phyloP scores from a whole-genome alignment of 2,888 invertebrate species.

The Dastarcus helophoroides region DNA sequence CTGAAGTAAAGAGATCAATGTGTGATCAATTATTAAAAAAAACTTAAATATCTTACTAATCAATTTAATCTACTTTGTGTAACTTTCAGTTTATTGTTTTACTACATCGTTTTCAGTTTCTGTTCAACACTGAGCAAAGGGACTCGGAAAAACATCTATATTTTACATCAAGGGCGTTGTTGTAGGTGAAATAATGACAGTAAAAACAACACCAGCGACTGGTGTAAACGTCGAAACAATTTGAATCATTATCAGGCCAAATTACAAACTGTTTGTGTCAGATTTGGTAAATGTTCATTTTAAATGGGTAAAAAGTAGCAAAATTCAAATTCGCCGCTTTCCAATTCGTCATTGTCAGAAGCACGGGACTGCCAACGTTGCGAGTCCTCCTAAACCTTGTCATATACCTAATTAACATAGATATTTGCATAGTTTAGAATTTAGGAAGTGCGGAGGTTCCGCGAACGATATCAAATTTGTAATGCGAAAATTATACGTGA shows the following conservation, averaged over 20 bases:
- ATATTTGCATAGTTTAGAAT: constrained; percentile 27
- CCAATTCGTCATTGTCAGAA: constrained; percentile 26
- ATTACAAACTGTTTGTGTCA: constrained; percentile 23
- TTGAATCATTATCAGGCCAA: constrained; percentile 9
- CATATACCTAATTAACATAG: constrained; percentile 30
- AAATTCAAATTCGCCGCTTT: constrained; percentile 18
- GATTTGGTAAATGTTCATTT: constrained; percentile 21
- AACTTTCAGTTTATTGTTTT: no score
- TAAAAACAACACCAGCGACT: no score
- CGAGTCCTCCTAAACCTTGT: constrained; percentile 28
- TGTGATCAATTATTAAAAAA: no score
- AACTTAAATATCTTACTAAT: no score
- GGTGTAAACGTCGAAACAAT: no score
- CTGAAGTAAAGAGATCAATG: no score
- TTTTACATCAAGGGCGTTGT: no score
- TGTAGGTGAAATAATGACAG: no score
- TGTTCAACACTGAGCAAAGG: no score
- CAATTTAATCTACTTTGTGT: no score
- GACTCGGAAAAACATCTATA: no score
- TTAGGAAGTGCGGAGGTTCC: constrained; percentile 9
- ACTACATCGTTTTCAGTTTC: no score
- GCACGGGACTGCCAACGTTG: constrained; percentile 20
- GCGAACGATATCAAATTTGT: constrained; percentile 7
- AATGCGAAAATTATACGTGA: constrained; percentile 2
- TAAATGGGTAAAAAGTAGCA: constrained; percentile 25